Evolutionary conservation across 2,113 vertebrate genomes (phyloP).

Genomic region (Hystrix cristata): DNA sequence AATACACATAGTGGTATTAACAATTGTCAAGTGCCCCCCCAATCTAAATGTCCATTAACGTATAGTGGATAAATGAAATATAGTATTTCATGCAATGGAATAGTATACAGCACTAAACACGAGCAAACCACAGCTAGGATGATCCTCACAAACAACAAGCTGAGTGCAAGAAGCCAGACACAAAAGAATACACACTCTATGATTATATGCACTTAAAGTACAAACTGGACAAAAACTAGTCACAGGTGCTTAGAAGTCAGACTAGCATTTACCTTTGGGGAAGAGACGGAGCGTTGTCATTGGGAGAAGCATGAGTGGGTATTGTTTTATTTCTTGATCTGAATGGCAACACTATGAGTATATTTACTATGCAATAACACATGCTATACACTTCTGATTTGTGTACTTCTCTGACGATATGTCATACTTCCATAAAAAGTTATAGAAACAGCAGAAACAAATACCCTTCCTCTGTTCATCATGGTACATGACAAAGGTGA

Average conservation of each 20-base stretch:
- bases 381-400: not conserved
- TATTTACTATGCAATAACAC: not conserved
- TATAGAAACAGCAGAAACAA: not conserved
- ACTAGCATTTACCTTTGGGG: not conserved
- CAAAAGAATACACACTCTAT: not conserved
- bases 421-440: not conserved
- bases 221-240: constrained; percentile 19
- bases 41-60: not conserved
- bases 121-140: not conserved
- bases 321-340: not conserved
- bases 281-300: not conserved
- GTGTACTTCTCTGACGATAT: not conserved
- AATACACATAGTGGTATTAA: not conserved
- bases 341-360: not conserved
- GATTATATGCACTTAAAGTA: not conserved
- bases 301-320: not conserved
- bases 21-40: not conserved
- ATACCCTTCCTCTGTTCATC: not conserved
- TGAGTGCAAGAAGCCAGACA: not conserved
- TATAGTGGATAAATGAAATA: not conserved
- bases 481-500: not conserved
- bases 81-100: not conserved
- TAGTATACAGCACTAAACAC: not conserved
- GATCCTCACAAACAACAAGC: not conserved
- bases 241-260: not conserved